phyloP scores from a whole-genome alignment of 1,140 invertebrate genomes.

The Hermatobates lingyangjiaoensis region DNA sequence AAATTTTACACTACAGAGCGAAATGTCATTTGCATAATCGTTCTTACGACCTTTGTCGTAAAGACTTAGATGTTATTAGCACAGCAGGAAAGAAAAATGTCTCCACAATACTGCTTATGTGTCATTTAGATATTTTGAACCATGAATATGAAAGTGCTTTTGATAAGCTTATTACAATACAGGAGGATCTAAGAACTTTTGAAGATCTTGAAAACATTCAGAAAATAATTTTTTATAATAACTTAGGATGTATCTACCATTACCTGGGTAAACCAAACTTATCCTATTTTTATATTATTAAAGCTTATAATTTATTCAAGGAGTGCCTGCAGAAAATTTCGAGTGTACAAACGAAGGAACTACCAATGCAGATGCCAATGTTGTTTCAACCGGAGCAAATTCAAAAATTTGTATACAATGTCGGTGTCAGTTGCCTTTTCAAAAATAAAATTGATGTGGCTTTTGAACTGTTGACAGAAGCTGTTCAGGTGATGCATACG shows the following conservation, averaged over 20 bases:
- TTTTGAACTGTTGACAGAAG: slow-evolving; percentile 81
- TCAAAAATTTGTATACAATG: slow-evolving; percentile 56
- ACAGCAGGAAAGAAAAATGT: slow-evolving; percentile 1
- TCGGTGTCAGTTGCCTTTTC: slow-evolving; percentile 70
- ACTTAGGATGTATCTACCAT: slow-evolving; percentile 72
- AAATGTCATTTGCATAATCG: slow-evolving; percentile 1
- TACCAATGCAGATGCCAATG: not conserved
- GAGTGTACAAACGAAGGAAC: slow-evolving; percentile 14
- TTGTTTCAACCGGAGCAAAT: slow-evolving; percentile 1
- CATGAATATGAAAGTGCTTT: slow-evolving; percentile 47
- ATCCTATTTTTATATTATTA: slow-evolving; percentile 65
- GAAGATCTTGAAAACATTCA: not conserved
- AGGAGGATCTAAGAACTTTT: not conserved
- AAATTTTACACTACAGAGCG: not conserved
- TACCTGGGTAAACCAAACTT: slow-evolving; percentile 71
- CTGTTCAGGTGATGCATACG: slow-evolving; percentile 62
- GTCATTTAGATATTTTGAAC: slow-evolving; percentile 46
- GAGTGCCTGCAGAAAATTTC: slow-evolving; percentile 31
- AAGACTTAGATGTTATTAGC: slow-evolving; percentile 7
- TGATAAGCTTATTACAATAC: slow-evolving; percentile 32
- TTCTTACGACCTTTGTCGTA: slow-evolving; percentile 1
- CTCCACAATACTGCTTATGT: slow-evolving; percentile 41
- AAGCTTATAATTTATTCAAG: slow-evolving; percentile 64
- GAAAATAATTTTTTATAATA: slow-evolving; percentile 55
- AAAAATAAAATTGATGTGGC: slow-evolving; percentile 59